These are phyloP conservation scores for Arvicola amphibius DNA, from an alignment of 2,797 vertebrate species.

Conservation along the genomic window DNA sequence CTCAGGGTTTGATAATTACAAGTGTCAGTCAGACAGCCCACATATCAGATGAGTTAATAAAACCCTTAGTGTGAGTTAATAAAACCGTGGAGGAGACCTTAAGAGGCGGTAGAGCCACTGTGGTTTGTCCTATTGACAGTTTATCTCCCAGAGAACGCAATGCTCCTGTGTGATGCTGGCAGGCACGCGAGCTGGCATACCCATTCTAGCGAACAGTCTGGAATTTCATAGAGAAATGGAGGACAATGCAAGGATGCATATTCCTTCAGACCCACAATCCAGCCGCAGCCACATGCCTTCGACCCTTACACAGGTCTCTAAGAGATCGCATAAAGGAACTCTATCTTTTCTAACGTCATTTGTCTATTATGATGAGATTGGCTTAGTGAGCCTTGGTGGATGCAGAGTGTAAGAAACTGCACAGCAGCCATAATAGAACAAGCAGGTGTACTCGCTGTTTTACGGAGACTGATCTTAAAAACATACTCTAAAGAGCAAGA, in stretches of 20 bases:
- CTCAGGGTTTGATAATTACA: neutral
- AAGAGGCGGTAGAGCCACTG: neutral
- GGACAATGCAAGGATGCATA: neutral
- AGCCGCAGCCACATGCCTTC: neutral
- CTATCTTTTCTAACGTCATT: neutral
- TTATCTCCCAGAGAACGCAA: neutral
- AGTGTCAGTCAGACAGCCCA: neutral
- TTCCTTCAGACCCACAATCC: neutral
- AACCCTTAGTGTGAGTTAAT: neutral
- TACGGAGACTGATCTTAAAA: neutral
- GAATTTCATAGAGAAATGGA: neutral
- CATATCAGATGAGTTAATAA: neutral
- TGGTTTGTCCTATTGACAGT: conserved; percentile 5
- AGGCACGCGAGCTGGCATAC: neutral
- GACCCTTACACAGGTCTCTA: neutral
- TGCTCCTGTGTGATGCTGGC: neutral
- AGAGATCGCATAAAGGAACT: neutral
- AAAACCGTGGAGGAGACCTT: neutral
- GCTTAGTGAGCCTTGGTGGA: neutral
- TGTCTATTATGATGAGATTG: neutral
- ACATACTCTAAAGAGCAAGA: neutral
- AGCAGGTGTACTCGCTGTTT: neutral
- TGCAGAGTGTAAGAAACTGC: neutral
- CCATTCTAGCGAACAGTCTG: neutral
- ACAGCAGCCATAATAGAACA: neutral